Base-by-base conservation (phyloP, 1,140 invertebrate species). In the Zaprionus ghesquierei region DNA sequence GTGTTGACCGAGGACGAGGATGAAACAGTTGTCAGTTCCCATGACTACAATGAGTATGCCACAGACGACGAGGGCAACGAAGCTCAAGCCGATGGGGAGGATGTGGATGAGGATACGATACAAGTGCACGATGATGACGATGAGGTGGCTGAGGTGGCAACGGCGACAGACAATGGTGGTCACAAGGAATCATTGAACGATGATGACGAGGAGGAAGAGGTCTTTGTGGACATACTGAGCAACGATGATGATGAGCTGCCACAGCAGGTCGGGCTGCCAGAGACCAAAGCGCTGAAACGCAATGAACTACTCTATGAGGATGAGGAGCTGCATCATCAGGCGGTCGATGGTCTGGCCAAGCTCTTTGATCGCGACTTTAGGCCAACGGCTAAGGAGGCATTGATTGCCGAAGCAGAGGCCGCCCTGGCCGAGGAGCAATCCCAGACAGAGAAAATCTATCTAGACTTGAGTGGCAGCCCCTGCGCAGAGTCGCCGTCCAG, bases 401-500 rank as follows among this genome's bases (percentile, higher is more conserved):
- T 38, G 8, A 25, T 35, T 12, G 38, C 20, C 2, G 69, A 61
- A 31, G 59, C 66, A 9, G 31, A n/a, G 13, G 25, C 51, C 8
- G 31, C 50, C 1, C 10, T 27, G 41, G 6, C 41, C 38, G 54
- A 64, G 91, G 61, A 70, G 66, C 59, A 82, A 55, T 64, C 69
- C 8, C 72, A 66, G 22, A 54, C 91, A 33, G 92, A 92, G 44
- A 92, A 93, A 78, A 92, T 92, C 69, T 93, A 93, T 8, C 93
- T 92, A n/a, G 93, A 93, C 41, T 85, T 94, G 35, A 92, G 93
- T 9, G 91, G 91, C 92, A 38, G 92, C 3, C 33, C 25, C 1
- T 22, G 22, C 0, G 20, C 15, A 20, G 31, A 73, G 8, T 20
- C 20, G 10, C 13, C 56, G 5, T 13, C 35, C 13, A 13, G 35